Evolutionary conservation across 2,888 invertebrate species (phyloP), one percentile per base, ranked within the genome.

Genomic region (Phyto melanocephala): DNA sequence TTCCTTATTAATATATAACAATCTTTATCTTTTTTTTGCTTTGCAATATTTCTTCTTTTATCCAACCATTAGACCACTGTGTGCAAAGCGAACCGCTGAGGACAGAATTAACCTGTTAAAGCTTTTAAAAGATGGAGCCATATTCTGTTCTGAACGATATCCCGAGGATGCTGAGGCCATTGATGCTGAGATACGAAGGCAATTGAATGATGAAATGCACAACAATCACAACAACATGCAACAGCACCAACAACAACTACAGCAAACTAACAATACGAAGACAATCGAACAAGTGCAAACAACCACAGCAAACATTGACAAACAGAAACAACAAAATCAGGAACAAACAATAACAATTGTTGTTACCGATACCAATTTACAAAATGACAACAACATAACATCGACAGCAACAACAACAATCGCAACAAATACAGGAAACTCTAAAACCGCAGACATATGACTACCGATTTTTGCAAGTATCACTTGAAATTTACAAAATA

Each of bases 31-130:
- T 8, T 17, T 11, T 37, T 24, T 75, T 47, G 37, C 47, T 52
- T 20, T 56, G n/a, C n/a, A n/a, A n/a, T n/a, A n/a, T 56, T 65
- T 60, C 2, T 15, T 33, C 60, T 67, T 22, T 8, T 11, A 20
- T 11, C 47, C 11, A 72, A 76, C 74, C 77, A 79, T 67, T 91
- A 94, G 94, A 89, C 94, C 94, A 90, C 92, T 96, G 86, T 93
- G 95, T 87, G 96, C 96, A 89, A 96, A 96, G 91, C 93, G 96
- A 84, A 96, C 96, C 92, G 96, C 96, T 60, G 95, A 96, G 91
- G 96, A 96, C 92, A 96, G 96, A 65, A 94, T 96, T 94, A 96
- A 96, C 91, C 92, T 96, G 89, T 92, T 96, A 88, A 95, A 96
- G 91, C 91, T 96, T 86, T 95, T 91, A 8, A 90, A 89, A 78